Conservation (phyloP, 2,888 invertebrate species). For the Plebejus melissa region DNA sequence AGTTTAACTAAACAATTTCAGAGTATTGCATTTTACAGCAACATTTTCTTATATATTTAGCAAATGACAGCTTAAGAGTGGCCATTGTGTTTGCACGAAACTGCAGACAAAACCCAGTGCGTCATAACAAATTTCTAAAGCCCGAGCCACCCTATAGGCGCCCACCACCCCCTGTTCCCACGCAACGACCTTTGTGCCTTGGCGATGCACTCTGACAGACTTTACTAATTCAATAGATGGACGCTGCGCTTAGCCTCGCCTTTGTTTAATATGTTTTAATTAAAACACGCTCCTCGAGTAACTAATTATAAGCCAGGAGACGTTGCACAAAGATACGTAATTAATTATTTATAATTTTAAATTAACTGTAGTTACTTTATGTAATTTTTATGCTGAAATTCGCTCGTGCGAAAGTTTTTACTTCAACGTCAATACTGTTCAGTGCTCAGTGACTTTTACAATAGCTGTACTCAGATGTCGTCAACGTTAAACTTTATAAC, state of each 20-base stretch:
- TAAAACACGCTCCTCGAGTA: slow-evolving; percentile 24
- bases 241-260: slow-evolving; percentile 50
- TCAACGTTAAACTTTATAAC: background rate
- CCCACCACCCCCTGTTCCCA: slow-evolving; percentile 61
- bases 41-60: slow-evolving; percentile 23
- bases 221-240: slow-evolving; percentile 78
- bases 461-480: background rate
- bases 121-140: slow-evolving; percentile 77
- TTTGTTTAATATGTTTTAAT: slow-evolving; percentile 37
- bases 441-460: background rate
- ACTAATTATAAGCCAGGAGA: slow-evolving; percentile 11
- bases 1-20: background rate
- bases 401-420: background rate
- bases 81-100: slow-evolving; percentile 46
- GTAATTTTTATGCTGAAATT: slow-evolving; percentile 4
- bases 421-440: background rate
- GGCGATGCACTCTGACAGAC: slow-evolving; percentile 77
- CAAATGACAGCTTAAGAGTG: slow-evolving; percentile 35
- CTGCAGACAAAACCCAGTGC: slow-evolving; percentile 65
- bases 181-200: slow-evolving; percentile 79
- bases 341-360: slow-evolving; percentile 14
- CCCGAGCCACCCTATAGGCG: slow-evolving; percentile 59
- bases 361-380: background rate
- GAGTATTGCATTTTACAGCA: background rate
- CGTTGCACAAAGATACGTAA: slow-evolving; percentile 10